These are phyloP conservation scores for Nasonia longicornis DNA, from an alignment of 1,140 invertebrate genomes.

Conservation along the genomic window DNA sequence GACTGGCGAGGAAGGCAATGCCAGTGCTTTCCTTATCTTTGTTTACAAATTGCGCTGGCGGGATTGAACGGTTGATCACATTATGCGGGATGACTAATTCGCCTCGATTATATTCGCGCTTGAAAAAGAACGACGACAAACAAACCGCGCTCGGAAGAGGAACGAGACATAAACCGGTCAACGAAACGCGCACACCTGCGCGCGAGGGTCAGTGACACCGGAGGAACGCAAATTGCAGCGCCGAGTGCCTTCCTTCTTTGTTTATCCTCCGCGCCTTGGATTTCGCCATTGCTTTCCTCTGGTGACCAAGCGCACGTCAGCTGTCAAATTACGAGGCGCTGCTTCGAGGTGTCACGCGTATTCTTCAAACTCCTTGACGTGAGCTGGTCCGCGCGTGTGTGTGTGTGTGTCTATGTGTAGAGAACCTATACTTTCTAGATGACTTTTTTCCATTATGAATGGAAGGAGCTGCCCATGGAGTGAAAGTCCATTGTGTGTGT, in stretches of 20 bases:
- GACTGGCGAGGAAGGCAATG: not conserved
- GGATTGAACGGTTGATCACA: not conserved
- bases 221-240: conserved; percentile 61
- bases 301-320: not conserved
- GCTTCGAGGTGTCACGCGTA: not conserved
- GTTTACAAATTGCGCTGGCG: conserved; percentile 6
- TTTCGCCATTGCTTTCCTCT: conserved; percentile 36
- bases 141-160: too few species aligned
- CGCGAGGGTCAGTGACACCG: conserved; percentile 60
- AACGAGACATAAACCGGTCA: not conserved
- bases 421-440: conserved; percentile 27
- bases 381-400: not conserved
- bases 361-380: not conserved
- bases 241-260: conserved; percentile 42
- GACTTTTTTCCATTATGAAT: conserved; percentile 26
- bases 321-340: not conserved
- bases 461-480: not conserved
- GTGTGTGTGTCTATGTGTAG: not conserved
- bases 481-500: conserved; percentile 42
- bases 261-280: conserved; percentile 48
- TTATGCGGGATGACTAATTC: not conserved
- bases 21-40: not conserved
- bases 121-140: not conserved
- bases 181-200: conserved; percentile 33
- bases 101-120: not conserved